A percentile compares a stretch with the other conserved stretches of the same genome.
Evolutionary conservation across 2,113 vertebrate species (phyloP).

Genomic region (Scolopax mira): DNA sequence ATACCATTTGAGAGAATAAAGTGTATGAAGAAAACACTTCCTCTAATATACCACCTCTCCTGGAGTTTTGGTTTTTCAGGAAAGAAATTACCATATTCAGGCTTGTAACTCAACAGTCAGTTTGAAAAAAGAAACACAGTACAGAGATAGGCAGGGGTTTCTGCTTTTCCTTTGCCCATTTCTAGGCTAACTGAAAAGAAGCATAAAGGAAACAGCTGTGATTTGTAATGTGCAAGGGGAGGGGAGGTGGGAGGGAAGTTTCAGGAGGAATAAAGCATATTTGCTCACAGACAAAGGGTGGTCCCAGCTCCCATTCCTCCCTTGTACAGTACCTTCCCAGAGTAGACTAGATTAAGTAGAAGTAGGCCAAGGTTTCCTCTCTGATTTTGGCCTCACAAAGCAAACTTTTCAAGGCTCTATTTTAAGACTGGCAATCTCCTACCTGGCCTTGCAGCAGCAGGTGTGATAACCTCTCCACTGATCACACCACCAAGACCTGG

Average conservation of each 20-base stretch:
- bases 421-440: neutral
- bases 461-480: neutral
- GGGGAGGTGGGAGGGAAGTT: neutral
- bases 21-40: neutral
- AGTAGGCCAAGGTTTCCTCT: neutral
- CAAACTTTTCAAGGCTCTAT: neutral
- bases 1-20: neutral
- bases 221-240: neutral
- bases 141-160: neutral
- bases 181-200: neutral
- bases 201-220: neutral
- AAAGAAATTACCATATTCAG: neutral
- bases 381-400: neutral
- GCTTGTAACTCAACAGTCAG: neutral
- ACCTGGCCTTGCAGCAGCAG: neutral
- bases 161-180: neutral
- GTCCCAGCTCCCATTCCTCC: neutral
- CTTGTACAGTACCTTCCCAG: neutral
- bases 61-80: neutral
- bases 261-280: neutral
- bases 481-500: neutral
- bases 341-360: neutral
- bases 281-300: neutral
- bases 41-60: neutral
- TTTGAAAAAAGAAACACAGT: neutral